Percentiles rank a stretch among this genome's conserved stretches.
Conservation (phyloP, 2,113 vertebrate species). For the Euleptes europaea region DNA sequence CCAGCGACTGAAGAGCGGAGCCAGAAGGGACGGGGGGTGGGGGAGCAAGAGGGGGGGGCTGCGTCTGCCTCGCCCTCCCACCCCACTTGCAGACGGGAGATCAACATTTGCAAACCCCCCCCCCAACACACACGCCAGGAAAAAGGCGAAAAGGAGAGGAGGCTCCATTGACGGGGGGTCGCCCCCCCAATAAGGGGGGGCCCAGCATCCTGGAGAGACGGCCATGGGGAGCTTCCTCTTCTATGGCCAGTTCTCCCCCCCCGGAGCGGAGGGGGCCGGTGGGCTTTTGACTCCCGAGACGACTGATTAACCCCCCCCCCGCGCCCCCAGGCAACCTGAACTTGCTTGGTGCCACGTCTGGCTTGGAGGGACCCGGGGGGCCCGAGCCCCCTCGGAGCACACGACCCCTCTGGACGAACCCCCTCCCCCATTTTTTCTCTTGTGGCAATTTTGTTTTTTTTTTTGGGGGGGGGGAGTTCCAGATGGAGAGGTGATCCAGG, state of each 20-base stretch:
- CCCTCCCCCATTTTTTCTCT: not conserved
- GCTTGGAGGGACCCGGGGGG: not conserved
- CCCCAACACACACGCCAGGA: not conserved
- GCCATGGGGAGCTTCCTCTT: conserved; percentile 25
- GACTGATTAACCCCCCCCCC: not conserved
- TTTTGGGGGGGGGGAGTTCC: not conserved
- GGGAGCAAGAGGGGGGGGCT: not conserved
- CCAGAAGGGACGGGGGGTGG: not conserved
- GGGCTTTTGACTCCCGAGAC: not conserved
- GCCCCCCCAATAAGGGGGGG: not conserved
- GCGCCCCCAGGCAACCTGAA: not conserved
- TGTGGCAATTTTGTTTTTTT: not conserved
- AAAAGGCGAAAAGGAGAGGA: not conserved
- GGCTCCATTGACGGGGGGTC: not conserved
- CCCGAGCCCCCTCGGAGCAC: not conserved
- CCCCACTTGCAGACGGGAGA: conserved; percentile 11
- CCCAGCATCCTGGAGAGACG: not conserved
- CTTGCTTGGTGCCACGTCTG: not conserved
- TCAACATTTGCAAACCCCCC: not conserved
- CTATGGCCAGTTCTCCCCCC: conserved; percentile 20
- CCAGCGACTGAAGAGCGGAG: not conserved
- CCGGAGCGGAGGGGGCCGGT: not conserved
- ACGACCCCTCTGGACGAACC: not conserved
- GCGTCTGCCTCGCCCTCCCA: conserved; percentile 1
- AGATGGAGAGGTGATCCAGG: not conserved